Evolutionary conservation across 2,797 vertebrate species (phyloP), one percentile per base, ranked within the genome.

Genomic region (Lacerta bilineata): DNA sequence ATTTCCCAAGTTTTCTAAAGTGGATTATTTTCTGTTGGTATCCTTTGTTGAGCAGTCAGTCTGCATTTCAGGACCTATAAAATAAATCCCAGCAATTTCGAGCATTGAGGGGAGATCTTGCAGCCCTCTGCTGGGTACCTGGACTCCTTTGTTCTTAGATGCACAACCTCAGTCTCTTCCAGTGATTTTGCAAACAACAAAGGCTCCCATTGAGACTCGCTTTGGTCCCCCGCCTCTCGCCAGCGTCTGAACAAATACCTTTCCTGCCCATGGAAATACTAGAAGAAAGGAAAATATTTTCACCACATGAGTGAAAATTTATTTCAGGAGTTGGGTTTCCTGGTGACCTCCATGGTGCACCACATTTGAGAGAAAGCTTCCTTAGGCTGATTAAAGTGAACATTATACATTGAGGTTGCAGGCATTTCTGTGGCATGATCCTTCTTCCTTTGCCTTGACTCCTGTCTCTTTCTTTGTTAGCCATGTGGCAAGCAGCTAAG

Each of bases 221-320:
- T 25, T 39, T 4, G 23, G 13, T 15, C 29, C 33, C 15, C 36
- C 1, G 10, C 11, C 36, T 39, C 23, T 84, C 71, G 41, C 61
- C 36, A 59, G 50, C 59, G 59, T 71, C 36, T 50, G 66, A 88
- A 80, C 39, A 86, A 86, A 76, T 25, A 50, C n/a, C 82, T 43
- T 64, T 59, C 66, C 80, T 75, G 84, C n/a, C 84, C 39, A 4
- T n/a, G 27, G 64, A 83, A 87, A 86, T 78, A 29, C 23, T 81
- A 87, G 89, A 89, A 86, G 83, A 84, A 90, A 87, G 75, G 23
- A 84, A 86, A 88, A 41, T 64, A 61, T 69, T 80, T 89, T 90
- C n/a, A 66, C 33, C 61, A 55, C 3, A 8, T 72, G 64, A 91
- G 33, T 33, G 83, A 66, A 90, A 78, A 27, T 10, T 82, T 77